Conservation (phyloP, 2,797 vertebrate species). For the Pagetopsis macropterus region DNA sequence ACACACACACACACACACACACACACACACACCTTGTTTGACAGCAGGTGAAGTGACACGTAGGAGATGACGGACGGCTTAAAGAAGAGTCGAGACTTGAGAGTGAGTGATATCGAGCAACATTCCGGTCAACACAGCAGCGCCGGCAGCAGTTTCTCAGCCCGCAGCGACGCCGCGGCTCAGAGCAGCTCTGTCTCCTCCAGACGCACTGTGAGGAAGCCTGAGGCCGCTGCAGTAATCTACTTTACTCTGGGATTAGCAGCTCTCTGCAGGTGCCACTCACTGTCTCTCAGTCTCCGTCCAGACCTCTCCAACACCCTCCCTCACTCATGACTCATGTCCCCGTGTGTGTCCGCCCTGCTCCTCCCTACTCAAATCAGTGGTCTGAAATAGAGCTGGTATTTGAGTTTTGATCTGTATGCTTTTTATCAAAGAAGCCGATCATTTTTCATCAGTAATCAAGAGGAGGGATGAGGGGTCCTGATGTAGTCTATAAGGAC, state of each 20-base stretch:
- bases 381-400: neutral
- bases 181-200: constrained; percentile 63
- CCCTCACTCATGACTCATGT: constrained; percentile 20
- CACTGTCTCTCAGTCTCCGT: constrained; percentile 26
- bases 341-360: neutral
- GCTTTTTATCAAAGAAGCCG: neutral
- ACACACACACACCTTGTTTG: neutral
- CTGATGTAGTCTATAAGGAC: neutral
- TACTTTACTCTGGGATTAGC: constrained; percentile 72
- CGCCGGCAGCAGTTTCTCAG: constrained; percentile 40
- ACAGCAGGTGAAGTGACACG: constrained; percentile 9
- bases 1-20: neutral
- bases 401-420: too few species aligned
- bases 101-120: constrained; percentile 28
- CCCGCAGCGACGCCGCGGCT: constrained; percentile 48
- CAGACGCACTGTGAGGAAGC: constrained; percentile 41
- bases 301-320: constrained; percentile 20
- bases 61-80: constrained; percentile 24
- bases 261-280: constrained; percentile 57
- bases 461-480: neutral
- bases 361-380: neutral
- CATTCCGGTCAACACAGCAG: constrained; percentile 30
- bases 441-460: too few species aligned
- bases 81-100: constrained; percentile 16
- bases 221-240: constrained; percentile 63